Base-by-base conservation (phyloP, 2,888 invertebrate species). In the Drosophila bunnanda region DNA sequence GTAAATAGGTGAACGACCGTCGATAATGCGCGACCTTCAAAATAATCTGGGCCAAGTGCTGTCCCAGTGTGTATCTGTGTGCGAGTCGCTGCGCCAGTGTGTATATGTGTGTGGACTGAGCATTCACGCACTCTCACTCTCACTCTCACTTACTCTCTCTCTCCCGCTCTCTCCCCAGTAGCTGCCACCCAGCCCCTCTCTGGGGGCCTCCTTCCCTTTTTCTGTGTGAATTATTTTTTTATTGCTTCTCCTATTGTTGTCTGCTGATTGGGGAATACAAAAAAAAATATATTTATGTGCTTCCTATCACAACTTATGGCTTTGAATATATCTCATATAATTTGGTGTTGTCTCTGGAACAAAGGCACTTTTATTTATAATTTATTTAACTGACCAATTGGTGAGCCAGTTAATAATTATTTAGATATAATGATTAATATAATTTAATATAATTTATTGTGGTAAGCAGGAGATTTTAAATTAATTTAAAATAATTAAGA, bases 41-140 rank as follows among this genome's bases (percentile, higher is more conserved):
- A 89, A 91, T 90, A 91, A 92, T 92, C 92, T 92, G 92, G 92
- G 92, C 92, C 92, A 92, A 92, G 91, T 92, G 90, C 90, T 91
- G 91, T 89, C 81, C 82, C 79, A 78, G 88, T 79, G 77, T 77
- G 67, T 46, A 28, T 39, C 28, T 20, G 66, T 67, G 25, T 66
- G 66, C 69, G 58, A 64, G 70, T 54, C 46, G 67, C 62, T 59
- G 43, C 72, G 22, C 13, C 30, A 22, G 22, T 50, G 25, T 59
- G 38, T 34, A 15, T 71, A 39, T 54, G 41, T 76, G 53, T 54
- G 64, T 65, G 56, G 15, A 53, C 36, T 25, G 9, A 54, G 39
- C 39, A 64, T 34, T 48, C 46, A 66, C 66, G 67, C 66, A 66
- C 66, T 66, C 67, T 28, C 66, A 38, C 67, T 55, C 65, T 54